Base-by-base conservation (phyloP, 2,888 invertebrate genomes). In the Cyaniris semiargus region DNA sequence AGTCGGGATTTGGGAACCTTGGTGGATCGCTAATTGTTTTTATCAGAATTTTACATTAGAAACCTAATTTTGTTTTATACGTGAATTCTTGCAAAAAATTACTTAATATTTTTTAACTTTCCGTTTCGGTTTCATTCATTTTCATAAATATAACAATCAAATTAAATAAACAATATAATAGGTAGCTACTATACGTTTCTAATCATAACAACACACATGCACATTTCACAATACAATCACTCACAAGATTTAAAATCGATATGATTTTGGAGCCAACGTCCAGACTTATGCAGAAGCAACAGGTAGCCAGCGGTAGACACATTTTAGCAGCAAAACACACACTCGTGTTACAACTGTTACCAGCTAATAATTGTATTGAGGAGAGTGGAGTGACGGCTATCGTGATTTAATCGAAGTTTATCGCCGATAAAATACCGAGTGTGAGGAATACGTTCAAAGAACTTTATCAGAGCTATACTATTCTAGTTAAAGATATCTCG, bases 261-360 rank as follows among this genome's bases (percentile, higher is more conserved):
- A 84, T 81, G 0, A 83, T 79, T 77, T 84, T 83, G 0, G 83
- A 78, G 5, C 83, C 85, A 13, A 80, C 77, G 44, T 83, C 82
- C 38, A 85, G 79, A 72, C 78, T 81, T 0, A 82, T 70, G 70
- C 83, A 84, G 48, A 80, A 84, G 77, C 84, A 85, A 70, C 82
- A 84, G n/a, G 75, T 79, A 3, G 81, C 76, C 60, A 84, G 56
- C 7, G 80, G 79, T 10, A 84, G 70, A 78, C 84, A 84, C 84
- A 84, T 84, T 60, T 74, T 79, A 8, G 4, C 5, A 72, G 23
- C 38, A 18, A 10, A 60, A 23, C 10, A 27, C 27, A 66, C 15
- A 18, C 53, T 53, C 18, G 18, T 18, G 18, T 18, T 53, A 53
- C 18, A 18, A 18, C 53, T 53, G 18, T 53, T 18, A 53, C 53